Evolutionary conservation across 2,113 vertebrate species (phyloP), one percentile per base, ranked within the genome.

Genomic region (Callospermophilus lateralis): DNA sequence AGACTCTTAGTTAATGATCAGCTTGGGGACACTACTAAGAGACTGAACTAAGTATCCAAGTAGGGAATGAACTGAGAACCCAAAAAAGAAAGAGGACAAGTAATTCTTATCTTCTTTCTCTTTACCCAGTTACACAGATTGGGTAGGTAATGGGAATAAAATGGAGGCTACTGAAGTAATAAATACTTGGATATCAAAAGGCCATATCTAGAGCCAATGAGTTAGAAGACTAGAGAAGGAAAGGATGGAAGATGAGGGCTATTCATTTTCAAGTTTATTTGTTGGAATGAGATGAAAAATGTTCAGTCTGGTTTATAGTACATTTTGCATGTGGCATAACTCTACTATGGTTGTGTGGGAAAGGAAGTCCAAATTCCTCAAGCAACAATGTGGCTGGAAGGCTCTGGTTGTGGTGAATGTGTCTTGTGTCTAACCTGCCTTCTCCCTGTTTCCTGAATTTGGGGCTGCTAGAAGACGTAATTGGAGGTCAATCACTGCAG

Each of bases 51-150:
- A 70, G 39, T 73, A 58, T 34, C 16, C 45, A 89, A 51, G 28
- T 13, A 83, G 45, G 61, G 28, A 70, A 89, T 11, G 11, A 92
- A 70, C 58, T 39, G 30, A 93, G 68, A 61, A 73, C 20, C 42
- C 80, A 51, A 83, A 89, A 80, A 67, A 89, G 32, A 74, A 87
- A 93, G 67, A 72, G 89, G n/a, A 65, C 30, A 78, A 37, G 32
- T 67, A 68, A 93, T 30, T 77, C 20, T 86, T 22, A 12, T 5
- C n/a, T 93, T 16, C 51, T 80, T 87, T 95, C 10, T 16, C 51
- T 90, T 67, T 94, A 74, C 11, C 6, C 30, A 58, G n/a, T 70
- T 70, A 55, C 4, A 95, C 8, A 89, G 45, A 70, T 2, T 20
- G 16, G 5, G 3, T 48, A 72, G 28, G 6, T 55, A n/a, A 74